Evolutionary conservation across 2,113 vertebrate species (phyloP).

Genomic region (Leiothrix lutea): DNA sequence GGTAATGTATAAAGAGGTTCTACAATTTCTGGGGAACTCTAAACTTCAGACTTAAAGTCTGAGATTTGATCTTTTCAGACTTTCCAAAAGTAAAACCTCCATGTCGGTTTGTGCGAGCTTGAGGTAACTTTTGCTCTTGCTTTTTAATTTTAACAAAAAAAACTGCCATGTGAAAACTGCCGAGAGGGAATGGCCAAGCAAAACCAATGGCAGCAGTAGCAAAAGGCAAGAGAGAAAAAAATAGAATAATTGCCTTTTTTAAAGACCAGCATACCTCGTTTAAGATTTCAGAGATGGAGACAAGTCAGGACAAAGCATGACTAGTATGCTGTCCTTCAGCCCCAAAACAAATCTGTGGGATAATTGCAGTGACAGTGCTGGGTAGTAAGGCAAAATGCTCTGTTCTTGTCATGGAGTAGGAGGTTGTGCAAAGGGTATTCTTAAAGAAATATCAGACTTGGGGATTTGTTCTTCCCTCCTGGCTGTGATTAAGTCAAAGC

Average conservation of each 20-base stretch:
- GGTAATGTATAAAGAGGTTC: neutral
- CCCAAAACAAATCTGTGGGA: neutral
- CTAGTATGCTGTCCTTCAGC: neutral
- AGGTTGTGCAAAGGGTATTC: neutral
- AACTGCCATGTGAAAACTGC: neutral
- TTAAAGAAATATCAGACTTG: neutral
- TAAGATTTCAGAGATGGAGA: neutral
- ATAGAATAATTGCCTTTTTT: neutral
- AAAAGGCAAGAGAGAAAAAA: neutral
- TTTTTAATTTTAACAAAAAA: neutral
- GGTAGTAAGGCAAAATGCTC: neutral
- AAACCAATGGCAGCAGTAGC: neutral
- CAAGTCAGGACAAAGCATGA: neutral
- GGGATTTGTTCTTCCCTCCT: neutral
- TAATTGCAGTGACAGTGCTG: neutral
- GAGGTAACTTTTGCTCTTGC: neutral
- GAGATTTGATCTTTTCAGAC: neutral
- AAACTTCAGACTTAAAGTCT: neutral
- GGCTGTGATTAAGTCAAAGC: neutral
- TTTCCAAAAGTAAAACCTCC: neutral
- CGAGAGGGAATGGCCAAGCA: neutral
- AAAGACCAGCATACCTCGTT: neutral
- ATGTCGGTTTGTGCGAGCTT: accelerated
- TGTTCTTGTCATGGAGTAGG: neutral
- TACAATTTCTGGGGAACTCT: neutral